Conservation (phyloP, 2,797 vertebrate genomes). For the Monodelphis domestica region DNA sequence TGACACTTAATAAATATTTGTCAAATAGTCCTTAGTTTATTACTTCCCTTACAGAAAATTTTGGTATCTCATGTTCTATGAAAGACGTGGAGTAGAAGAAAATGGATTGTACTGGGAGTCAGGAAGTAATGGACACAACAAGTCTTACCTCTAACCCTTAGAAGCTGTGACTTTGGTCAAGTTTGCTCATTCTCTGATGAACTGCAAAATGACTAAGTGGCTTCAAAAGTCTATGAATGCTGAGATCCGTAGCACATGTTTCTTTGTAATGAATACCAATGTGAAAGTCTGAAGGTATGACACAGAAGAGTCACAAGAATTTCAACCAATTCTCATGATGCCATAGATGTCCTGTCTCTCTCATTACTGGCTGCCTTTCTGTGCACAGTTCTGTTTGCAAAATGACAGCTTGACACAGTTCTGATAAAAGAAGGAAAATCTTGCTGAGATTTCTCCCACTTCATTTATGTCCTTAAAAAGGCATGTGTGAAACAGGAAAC, state of each 20-base stretch:
- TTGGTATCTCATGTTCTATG: background rate
- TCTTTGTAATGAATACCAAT: background rate
- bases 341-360: slow-evolving; percentile 52
- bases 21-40: background rate
- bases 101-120: background rate
- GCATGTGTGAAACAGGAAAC: background rate
- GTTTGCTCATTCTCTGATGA: background rate
- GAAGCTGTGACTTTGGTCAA: background rate
- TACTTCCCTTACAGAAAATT: background rate
- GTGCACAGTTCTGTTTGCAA: background rate
- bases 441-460: background rate
- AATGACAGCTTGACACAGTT: background rate
- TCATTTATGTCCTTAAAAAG: background rate
- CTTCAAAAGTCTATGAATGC: background rate
- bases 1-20: background rate
- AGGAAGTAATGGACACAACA: background rate
- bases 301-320: background rate
- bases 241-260: background rate
- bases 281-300: background rate
- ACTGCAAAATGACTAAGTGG: background rate
- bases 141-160: background rate
- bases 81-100: background rate
- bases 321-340: background rate
- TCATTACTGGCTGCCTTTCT: slow-evolving; percentile 48
- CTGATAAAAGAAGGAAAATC: background rate